phyloP scores from a whole-genome alignment of 2,888 invertebrate species.

The Pachymerium ferrugineum region DNA sequence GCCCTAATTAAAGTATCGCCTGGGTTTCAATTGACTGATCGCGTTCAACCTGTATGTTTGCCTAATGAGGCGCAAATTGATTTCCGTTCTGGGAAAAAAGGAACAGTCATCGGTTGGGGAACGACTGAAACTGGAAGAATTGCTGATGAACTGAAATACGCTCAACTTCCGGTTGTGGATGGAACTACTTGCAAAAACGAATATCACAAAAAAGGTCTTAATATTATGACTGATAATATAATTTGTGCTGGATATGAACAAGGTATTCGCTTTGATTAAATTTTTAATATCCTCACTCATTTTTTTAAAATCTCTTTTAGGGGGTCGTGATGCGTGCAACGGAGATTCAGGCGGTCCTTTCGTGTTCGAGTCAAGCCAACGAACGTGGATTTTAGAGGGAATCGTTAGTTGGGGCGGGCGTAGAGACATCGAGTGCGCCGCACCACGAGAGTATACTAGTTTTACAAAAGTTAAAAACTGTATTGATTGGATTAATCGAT shows the following conservation, averaged over 20 bases:
- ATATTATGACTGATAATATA: background rate
- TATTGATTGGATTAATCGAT: background rate
- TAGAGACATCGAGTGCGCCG: background rate
- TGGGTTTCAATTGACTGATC: background rate
- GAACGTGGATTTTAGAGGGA: background rate
- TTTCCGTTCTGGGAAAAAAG: background rate
- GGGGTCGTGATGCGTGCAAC: background rate
- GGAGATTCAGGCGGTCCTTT: background rate
- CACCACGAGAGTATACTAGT: background rate
- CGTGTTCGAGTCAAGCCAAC: background rate
- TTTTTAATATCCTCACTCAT: background rate
- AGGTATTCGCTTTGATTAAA: background rate
- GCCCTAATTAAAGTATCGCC: background rate
- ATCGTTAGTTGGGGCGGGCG: background rate
- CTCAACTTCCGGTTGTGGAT: background rate
- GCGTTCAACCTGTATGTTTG: background rate
- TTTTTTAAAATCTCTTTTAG: background rate
- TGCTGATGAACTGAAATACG: background rate
- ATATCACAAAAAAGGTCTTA: background rate
- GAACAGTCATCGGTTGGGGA: background rate
- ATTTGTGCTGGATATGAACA: background rate
- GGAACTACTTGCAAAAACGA: background rate
- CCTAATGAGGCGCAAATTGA: background rate
- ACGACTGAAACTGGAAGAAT: background rate
- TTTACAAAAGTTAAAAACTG: background rate